These are phyloP conservation scores for Melanargia galathea DNA, from an alignment of 2,888 invertebrate species.

Conservation along the genomic window DNA sequence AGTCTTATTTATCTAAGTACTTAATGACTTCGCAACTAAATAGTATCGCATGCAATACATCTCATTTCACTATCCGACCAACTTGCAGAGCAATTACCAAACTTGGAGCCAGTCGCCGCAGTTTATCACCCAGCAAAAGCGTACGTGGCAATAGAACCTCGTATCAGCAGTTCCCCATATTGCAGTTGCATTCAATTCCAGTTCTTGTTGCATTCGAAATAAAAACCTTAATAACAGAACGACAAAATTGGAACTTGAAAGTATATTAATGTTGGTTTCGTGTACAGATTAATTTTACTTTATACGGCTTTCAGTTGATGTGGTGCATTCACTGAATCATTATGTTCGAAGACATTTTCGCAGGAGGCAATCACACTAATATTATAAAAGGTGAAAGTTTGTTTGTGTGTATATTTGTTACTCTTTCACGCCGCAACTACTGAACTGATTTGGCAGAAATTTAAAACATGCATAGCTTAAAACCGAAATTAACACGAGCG, in stretches of 20 bases:
- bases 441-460: too few relatives aligned
- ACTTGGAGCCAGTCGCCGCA: slow-evolving; percentile 16
- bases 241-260: slow-evolving; percentile 1
- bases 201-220: neutral
- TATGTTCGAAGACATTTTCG: neutral
- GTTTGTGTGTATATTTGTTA: too few relatives aligned
- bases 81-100: slow-evolving; percentile 21
- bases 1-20: neutral
- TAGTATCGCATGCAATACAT: slow-evolving; percentile 8
- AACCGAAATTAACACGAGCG: too few relatives aligned
- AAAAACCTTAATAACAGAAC: neutral
- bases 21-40: neutral
- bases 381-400: too few relatives aligned
- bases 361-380: neutral
- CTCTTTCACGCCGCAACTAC: too few relatives aligned
- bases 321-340: neutral
- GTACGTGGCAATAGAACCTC: slow-evolving; percentile 17
- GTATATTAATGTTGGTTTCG: slow-evolving; percentile 18
- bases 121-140: slow-evolving; percentile 21
- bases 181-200: slow-evolving; percentile 11
- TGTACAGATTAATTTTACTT: slow-evolving; percentile 15
- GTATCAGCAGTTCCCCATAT: slow-evolving; percentile 14
- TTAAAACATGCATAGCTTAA: too few relatives aligned
- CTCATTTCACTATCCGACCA: slow-evolving; percentile 16
- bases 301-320: neutral